Evolutionary conservation across 2,888 invertebrate species (phyloP), one percentile per base, ranked within the genome.

Genomic region (Drosophila leonis): DNA sequence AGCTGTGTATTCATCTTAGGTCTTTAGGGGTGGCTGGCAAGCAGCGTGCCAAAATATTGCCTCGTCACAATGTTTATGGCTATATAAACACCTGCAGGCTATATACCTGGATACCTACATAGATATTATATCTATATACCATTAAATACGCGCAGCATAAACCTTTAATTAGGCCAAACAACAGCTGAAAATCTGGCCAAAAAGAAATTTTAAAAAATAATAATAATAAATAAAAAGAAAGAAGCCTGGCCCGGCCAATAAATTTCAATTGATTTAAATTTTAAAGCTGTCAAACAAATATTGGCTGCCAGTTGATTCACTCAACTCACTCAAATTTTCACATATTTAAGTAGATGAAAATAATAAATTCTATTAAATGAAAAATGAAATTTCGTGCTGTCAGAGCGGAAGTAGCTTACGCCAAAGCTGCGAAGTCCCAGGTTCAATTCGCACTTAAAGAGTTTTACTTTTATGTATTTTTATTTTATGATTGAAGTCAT

Each of bases 11-110:
- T 57, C 20, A 44, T 20, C 24, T 24, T 24, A 24, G 24, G 44
- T 27, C 37, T 18, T 67, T 49, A 60, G 60, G 71, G 71, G 20
- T 60, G 35, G 68, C 31, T 33, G 24, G 9, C 4, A 10, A 18
- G 29, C 10, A 6, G 57, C 27, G 48, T 31, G 49, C 42, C 35
- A 39, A 27, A 51, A 66, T 68, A 65, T 44, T 65, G 33, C 46
- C 24, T 60, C 61, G 61, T 67, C 51, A 71, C 57, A 42, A 44
- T 51, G 70, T 88, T 82, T 85, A 88, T 85, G 85, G 33, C 66
- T 39, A 74, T 80, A 86, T 88, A 83, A 88, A 86, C 83, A 88
- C 84, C 87, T 74, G 63, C 37, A 59, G 74, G 62, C 29, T 41
- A 62, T 64, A 67, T 62, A 78, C 72, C 68, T 68, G 64, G 87